Evolutionary conservation across 2,888 invertebrate genomes (phyloP).

Genomic region (Nymphalis urticae): DNA sequence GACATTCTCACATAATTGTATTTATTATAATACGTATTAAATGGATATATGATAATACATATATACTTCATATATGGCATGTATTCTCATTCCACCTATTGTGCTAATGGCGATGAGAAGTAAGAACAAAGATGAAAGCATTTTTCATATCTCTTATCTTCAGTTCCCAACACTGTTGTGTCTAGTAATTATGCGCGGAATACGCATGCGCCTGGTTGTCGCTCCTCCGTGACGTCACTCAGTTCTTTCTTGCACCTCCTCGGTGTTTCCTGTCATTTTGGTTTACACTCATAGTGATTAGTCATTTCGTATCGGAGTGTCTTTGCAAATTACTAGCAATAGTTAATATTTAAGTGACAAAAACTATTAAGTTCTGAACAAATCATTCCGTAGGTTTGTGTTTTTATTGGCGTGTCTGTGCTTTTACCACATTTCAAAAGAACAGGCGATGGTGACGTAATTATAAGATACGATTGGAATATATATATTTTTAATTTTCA

Average conservation of each 20-base stretch:
- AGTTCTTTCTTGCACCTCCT: conserved; percentile 60
- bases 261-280: conserved; percentile 45
- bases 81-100: conserved; percentile 14
- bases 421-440: not conserved
- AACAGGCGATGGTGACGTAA: not conserved
- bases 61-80: not conserved
- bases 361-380: not conserved
- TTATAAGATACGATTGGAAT: conserved; percentile 12
- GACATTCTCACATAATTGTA: too few relatives aligned
- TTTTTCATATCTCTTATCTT: conserved; percentile 22
- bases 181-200: conserved; percentile 20
- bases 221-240: conserved; percentile 72
- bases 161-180: conserved; percentile 17
- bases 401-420: not conserved
- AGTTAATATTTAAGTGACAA: not conserved
- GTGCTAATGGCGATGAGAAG: conserved; percentile 14
- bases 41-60: not conserved
- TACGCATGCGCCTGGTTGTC: conserved; percentile 66
- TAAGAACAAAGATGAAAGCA: conserved; percentile 25
- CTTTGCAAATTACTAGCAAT: not conserved
- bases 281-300: conserved; percentile 24
- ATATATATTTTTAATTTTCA: conserved; percentile 10
- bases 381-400: not conserved
- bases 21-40: not conserved
- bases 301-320: not conserved